Evolutionary conservation across 2,888 invertebrate genomes (phyloP).

Genomic region (Aromia moschata): DNA sequence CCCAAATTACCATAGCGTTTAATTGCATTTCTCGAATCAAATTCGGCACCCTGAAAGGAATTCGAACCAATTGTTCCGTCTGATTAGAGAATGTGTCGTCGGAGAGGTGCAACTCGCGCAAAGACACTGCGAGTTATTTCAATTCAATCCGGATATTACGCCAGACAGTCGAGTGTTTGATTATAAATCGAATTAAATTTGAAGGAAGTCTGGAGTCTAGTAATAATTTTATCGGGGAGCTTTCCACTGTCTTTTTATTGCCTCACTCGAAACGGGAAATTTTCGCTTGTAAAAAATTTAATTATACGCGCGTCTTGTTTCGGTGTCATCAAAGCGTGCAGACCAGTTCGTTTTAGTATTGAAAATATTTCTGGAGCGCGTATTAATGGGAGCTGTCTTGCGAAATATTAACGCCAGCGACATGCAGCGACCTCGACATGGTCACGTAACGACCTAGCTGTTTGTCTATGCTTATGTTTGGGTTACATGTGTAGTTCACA

Average conservation of each 20-base stretch:
- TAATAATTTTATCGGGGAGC: neutral
- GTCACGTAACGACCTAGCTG: no score
- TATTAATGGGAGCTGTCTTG: no score
- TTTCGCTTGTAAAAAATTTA: neutral
- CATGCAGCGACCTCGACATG: no score
- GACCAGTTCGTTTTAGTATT: no score
- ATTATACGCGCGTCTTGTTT: neutral
- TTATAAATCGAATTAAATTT: conserved; percentile 28
- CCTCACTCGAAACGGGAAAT: neutral
- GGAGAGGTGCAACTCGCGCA: conserved; percentile 25
- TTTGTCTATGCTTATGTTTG: no score
- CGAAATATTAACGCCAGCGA: no score
- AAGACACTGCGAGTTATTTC: conserved; percentile 25
- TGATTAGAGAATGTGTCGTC: conserved; percentile 32
- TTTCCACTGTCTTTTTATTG: neutral
- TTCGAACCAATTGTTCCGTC: conserved; percentile 30
- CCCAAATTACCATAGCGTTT: conserved; percentile 17
- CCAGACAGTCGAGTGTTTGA: conserved; percentile 25
- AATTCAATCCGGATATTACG: conserved; percentile 30
- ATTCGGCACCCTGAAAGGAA: conserved; percentile 24
- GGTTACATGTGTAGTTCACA: no score
- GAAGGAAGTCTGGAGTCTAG: conserved; percentile 6
- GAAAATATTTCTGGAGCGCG: no score
- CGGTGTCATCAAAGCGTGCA: neutral
- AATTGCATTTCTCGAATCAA: conserved; percentile 27